These are phyloP conservation scores for Pipa parva DNA, from an alignment of 2,113 vertebrate species.

Conservation along the genomic window DNA sequence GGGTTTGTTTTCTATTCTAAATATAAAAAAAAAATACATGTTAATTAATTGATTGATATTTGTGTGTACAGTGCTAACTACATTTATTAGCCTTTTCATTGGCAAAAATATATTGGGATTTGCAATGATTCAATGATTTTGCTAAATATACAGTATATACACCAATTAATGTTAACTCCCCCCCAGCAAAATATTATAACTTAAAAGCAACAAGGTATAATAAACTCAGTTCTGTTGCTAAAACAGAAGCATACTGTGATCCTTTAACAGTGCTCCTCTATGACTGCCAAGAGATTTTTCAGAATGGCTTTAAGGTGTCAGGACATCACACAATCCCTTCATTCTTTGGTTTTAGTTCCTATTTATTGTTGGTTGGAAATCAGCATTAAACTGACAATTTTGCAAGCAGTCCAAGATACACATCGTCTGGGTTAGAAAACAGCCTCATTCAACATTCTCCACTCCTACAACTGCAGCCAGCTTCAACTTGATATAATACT, in stretches of 20 bases:
- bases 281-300: fast-evolving
- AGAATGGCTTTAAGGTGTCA: conserved; percentile 11
- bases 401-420: conserved; percentile 48
- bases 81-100: too few species aligned
- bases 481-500: background rate
- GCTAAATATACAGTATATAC: too few species aligned
- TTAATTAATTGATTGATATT: too few species aligned
- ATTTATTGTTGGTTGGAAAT: conserved; percentile 31
- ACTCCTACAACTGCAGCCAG: conserved; percentile 34
- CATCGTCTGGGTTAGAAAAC: conserved; percentile 43
- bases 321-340: conserved; percentile 3
- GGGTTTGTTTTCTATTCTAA: background rate
- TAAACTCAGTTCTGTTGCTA: too few species aligned
- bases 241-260: background rate
- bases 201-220: too few species aligned
- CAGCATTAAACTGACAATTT: conserved; percentile 34
- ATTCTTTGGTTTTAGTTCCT: conserved; percentile 13
- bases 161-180: too few species aligned
- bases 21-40: too few species aligned
- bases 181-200: too few species aligned
- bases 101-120: too few species aligned
- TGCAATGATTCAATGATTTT: too few species aligned
- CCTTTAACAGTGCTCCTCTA: background rate
- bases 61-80: too few species aligned
- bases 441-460: conserved; percentile 46